Evolutionary conservation across 2,797 vertebrate genomes (phyloP).

Genomic region (Malurus leucopterus): DNA sequence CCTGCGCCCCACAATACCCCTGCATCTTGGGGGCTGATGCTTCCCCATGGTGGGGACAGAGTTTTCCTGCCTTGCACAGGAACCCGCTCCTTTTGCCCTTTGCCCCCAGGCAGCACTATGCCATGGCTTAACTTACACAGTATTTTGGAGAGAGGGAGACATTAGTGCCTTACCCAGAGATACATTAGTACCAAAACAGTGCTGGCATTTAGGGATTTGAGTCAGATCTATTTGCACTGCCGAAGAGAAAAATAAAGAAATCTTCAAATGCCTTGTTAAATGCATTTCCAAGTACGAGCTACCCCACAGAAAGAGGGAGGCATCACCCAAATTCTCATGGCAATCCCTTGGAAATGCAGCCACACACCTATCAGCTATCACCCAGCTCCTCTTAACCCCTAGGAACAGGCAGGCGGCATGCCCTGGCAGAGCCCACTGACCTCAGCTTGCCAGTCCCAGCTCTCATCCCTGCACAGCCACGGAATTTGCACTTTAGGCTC

Average conservation of each 20-base stretch:
- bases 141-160: background rate
- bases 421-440: background rate
- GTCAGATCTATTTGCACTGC: background rate
- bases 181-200: background rate
- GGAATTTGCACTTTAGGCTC: background rate
- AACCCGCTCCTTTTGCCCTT: background rate
- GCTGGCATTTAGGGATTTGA: background rate
- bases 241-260: background rate
- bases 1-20: background rate
- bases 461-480: background rate
- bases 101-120: background rate
- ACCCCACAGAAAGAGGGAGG: background rate
- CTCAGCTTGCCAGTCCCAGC: background rate
- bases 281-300: background rate
- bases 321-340: background rate
- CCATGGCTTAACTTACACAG: background rate
- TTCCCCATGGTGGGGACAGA: background rate
- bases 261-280: background rate
- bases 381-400: background rate
- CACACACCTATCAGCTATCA: background rate
- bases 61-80: background rate
- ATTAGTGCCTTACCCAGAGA: background rate
- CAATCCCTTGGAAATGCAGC: background rate
- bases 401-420: rapidly evolving
- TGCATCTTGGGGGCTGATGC: background rate